Base-by-base conservation (phyloP, 2,797 vertebrate species). In the Columba guinea region DNA sequence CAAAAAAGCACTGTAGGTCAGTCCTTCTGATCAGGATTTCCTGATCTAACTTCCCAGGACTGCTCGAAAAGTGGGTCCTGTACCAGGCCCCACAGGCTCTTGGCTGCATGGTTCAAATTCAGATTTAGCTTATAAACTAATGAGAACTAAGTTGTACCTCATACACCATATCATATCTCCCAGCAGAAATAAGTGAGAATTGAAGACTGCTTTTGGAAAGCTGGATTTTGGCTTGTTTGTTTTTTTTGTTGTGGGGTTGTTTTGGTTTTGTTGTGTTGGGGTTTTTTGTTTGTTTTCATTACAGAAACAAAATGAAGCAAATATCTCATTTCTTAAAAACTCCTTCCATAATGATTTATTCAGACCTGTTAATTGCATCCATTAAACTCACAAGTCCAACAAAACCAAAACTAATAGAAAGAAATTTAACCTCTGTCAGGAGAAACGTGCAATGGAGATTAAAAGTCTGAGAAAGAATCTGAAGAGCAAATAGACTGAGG, bases 371-470 rank as follows among this genome's bases (percentile, higher is more conserved):
- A 94, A 90, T 35, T 64, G 46, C 16, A 20, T 62, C 37, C 37
- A 48, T 88, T 95, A 84, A 94, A 87, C 30, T 64, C 84, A 87
- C 19, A 75, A 93, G 46, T 48, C 49, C 68, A 75, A 65, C n/a
- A 78, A 90, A 89, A 34, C 23, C 18, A 68, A 92, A 94, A 93
- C 55, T 27, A 78, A 77, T 51, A 83, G 34, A 81, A 80, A 85
- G 28, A 82, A 58, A 46, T 58, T 62, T 74, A 82, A 78, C 62
- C 30, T 84, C 58, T 44, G 26, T 53, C 49, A 83, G 68, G 21
- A 92, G 85, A 96, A 89, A 83, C 0, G 2, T 37, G 46, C 19
- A 56, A 24, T 30, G 10, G 56, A 77, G 71, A 87, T 82, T 86
- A 87, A 85, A 53, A 74, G 11, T 21, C 71, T 92, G 44, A 90